phyloP scores from a whole-genome alignment of 2,797 vertebrate genomes.

The Oceanodroma leucorhoa region DNA sequence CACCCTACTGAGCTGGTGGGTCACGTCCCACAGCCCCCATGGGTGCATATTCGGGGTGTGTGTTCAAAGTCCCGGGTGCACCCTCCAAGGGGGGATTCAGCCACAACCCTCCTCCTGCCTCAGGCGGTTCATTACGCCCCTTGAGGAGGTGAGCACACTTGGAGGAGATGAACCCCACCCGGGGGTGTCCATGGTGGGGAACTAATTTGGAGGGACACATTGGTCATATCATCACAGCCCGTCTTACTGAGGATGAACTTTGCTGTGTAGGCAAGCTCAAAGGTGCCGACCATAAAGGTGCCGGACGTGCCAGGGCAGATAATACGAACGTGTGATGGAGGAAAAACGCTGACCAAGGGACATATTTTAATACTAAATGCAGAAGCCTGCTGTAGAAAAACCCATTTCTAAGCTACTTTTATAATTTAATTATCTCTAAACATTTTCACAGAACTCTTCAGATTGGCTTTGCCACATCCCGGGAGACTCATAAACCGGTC shows the following conservation, averaged over 20 bases:
- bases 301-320: background rate
- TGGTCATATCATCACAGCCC: background rate
- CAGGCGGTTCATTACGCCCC: background rate
- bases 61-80: background rate
- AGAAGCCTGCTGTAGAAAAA: background rate
- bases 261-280: background rate
- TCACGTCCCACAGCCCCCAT: background rate
- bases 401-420: background rate
- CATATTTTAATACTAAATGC: background rate
- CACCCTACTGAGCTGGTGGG: background rate
- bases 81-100: background rate
- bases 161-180: background rate
- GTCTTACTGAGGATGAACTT: background rate
- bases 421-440: background rate
- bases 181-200: background rate
- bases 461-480: background rate
- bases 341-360: background rate
- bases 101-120: background rate
- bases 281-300: background rate
- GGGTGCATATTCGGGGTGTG: background rate
- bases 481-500: background rate
- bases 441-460: background rate
- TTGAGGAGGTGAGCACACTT: background rate
- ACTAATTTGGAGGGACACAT: background rate
- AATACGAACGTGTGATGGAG: background rate